Base-by-base conservation (phyloP, 2,113 vertebrate genomes). In the Fregetta grallaria region DNA sequence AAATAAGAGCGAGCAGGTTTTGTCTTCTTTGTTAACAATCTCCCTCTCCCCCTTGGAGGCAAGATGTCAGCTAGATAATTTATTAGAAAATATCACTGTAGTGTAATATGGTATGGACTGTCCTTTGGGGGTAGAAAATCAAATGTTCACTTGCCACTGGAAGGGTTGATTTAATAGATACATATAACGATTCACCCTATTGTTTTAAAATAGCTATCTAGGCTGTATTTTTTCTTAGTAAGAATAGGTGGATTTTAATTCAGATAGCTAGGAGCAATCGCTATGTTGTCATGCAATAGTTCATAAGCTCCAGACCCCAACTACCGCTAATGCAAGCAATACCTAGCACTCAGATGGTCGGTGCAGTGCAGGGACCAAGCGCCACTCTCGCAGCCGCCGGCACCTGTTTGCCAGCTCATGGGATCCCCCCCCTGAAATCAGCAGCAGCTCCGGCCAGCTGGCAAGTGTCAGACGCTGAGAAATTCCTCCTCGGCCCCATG, bases 291-390 rank as follows among this genome's bases (percentile, higher is more conserved):
- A n/a, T 15, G 13, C 36, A 47, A 23, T 25, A 44, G 9, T 25
- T 80, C 59, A 6, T 0, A 9, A 83, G 29, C 14, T 47, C 45
- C 77, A 79, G 47, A 45, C 4, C 27, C 36, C 62, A 82, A 6
- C 22, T 1, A 22, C 8, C 34, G 47, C 3, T 3, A 44, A 25
- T 1, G 5, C 15, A 47, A 49, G 40, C 13, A 7, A 16, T 15
- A 15, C 15, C 36, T 32, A 18, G 15, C 2, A 1, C 65, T 65
- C 34, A 11, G 20, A 7, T 0, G 0, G 11, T 4, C 0, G 0
- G 30, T 30, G 52, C 58, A 29, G 70, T 7, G 1, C 65, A 10
- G 10, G 45, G 61, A 81, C 49, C 63, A 23, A 59, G 55, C 1
- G 0, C 36, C 19, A 42, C 42, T 42, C 95, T 66, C 5, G 0